Percentiles rank a stretch among this genome's conserved stretches.
phyloP scores from a whole-genome alignment of 2,113 vertebrate species.

The Salvelinus namaycush region DNA sequence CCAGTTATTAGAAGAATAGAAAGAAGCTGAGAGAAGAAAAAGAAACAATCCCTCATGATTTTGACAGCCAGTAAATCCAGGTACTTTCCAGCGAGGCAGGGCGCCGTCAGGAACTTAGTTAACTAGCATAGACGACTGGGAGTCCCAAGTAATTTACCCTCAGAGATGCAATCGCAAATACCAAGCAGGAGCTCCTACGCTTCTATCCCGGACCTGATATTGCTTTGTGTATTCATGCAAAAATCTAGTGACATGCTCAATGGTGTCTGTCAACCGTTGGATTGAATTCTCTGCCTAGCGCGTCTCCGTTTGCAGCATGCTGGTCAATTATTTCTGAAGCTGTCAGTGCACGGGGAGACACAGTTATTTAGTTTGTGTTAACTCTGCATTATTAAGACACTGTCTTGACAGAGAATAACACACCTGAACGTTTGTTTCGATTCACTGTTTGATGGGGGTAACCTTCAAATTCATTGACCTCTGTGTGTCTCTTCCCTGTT shows the following conservation, averaged over 20 bases:
- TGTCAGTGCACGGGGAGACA: constrained; percentile 74
- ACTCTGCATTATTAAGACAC: constrained; percentile 80
- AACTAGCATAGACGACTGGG: constrained; percentile 73
- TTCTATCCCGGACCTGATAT: constrained; percentile 75
- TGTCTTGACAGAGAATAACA: constrained; percentile 68
- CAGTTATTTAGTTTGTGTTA: constrained; percentile 83
- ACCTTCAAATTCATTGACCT: constrained; percentile 77
- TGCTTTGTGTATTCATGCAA: constrained; percentile 79
- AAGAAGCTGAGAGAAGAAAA: constrained; percentile 28
- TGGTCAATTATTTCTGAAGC: constrained; percentile 85
- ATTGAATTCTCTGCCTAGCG: constrained; percentile 80
- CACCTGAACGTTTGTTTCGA: constrained; percentile 76
- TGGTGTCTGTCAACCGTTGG: constrained; percentile 78
- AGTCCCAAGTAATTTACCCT: constrained; percentile 77
- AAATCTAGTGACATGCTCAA: constrained; percentile 78
- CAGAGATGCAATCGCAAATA: constrained; percentile 73
- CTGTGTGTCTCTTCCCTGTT: constrained; percentile 50
- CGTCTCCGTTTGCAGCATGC: constrained; percentile 77
- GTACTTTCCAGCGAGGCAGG: constrained; percentile 59
- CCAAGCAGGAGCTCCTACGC: constrained; percentile 68
- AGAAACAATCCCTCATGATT: constrained; percentile 62
- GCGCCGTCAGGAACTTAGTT: constrained; percentile 77
- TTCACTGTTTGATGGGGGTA: constrained; percentile 55
- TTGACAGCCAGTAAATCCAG: constrained; percentile 71
- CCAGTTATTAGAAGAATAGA: constrained; percentile 36